Evolutionary conservation across 2,888 invertebrate species (phyloP), one percentile per base, ranked within the genome.

Genomic region (Nineta flava): DNA sequence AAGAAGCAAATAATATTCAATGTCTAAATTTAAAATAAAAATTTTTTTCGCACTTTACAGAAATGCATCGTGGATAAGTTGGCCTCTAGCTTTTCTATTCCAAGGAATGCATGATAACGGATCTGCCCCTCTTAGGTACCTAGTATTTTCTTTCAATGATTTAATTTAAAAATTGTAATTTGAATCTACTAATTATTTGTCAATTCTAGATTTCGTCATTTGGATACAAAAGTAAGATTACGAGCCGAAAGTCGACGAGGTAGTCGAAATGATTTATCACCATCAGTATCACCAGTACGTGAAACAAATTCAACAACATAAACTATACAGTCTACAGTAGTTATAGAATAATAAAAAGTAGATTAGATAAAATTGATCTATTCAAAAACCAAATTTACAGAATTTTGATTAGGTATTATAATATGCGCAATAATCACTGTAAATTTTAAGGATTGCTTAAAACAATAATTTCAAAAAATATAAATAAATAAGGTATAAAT

Each of bases 21-120:
- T 19, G 2, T 4, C 19, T 19, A 19, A 7, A 35, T 35, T 35
- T 35, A n/a, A 4, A 35, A 3, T n/a, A 5, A 3, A 35, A 4
- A 35, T n/a, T n/a, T 35, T 10, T 38, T 38, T 15, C 10, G 5
- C 3, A 59, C 47, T 55, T 68, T 66, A 47, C 68, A 85, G 83
- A 51, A 82, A 81, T 61, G 76, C 79, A 15, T 86, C 90, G 1
- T 92, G 91, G 91, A 90, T 92, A 60, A 90, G 90, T 64, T 90
- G 91, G 90, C 92, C 92, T 4, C 70, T 92, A 52, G 90, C 87
- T 9, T 87, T 90, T 65, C 76, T 92, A 59, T 85, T 91, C 67
- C 87, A 87, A 65, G 26, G 26, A 6, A 26, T 26, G 26, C 82
- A 80, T 50, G 79, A 81, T 52, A 79, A 83, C 55, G 78, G 71